Evolutionary conservation across 2,888 invertebrate genomes (phyloP), one percentile per base, ranked within the genome.

Genomic region (Xestoiulus laeticollis): DNA sequence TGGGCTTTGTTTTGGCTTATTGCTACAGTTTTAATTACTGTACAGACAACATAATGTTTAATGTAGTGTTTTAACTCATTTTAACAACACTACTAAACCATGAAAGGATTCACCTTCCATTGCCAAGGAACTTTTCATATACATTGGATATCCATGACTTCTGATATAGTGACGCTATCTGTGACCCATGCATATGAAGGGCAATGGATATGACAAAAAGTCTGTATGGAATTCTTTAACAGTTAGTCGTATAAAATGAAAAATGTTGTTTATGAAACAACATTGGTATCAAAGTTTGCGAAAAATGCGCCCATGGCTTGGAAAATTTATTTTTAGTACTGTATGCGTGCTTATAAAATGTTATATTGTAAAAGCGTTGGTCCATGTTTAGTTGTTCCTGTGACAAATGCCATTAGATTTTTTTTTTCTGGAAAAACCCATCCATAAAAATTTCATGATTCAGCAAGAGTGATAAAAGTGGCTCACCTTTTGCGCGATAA

Each of bases 381-480:
- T 30, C 26, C 26, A 30, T 78, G 26, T 30, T 22, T 78, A 78
- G 30, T 30, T 78, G 2, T 30, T 26, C 30, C 30, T 26, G 2
- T 30, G 78, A 30, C 78, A 78, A 78, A 78, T 30, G 78, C 78
- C 26, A 78, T 78, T 78, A 30, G 10, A n/a, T n/a, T 59, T 68
- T 68, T 68, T 68, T 78, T 78, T 30, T 30, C 30, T 78, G 78
- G 78, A 26, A 30, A 78, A 78, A 30, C 78, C 30, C 78, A 78
- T 30, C 78, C 30, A 14, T 78, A 78, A 78, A 78, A 78, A 78
- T 30, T 30, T 68, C 68, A 22, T 68, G 68, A 68, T 68, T 68
- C 68, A 68, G 68, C 68, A 68, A 26, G 68, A 68, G 30, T 78
- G 78, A 78, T 78, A 68, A 68, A 48, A 78, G 78, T 78, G 78